Conservation (phyloP, 2,113 vertebrate genomes). For the Nycticryphes semicollaris region DNA sequence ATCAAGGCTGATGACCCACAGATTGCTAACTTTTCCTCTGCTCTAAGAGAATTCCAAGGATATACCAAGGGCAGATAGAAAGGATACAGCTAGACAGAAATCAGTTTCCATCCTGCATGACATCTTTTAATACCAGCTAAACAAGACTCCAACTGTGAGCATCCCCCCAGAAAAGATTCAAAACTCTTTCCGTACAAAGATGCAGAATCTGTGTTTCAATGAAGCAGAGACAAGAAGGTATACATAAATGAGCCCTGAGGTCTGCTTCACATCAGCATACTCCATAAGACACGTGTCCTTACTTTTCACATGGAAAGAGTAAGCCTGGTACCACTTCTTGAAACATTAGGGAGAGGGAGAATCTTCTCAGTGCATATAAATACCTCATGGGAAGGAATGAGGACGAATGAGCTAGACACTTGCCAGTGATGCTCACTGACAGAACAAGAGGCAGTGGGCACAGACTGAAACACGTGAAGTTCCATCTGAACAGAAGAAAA, state of each 20-base stretch:
- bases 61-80: not conserved
- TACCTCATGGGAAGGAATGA: not conserved
- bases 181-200: not conserved
- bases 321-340: not conserved
- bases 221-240: not conserved
- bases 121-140: not conserved
- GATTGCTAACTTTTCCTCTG: not conserved
- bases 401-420: not conserved
- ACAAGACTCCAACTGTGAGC: not conserved
- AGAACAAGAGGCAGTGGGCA: not conserved
- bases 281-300: not conserved
- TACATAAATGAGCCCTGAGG: not conserved
- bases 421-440: not conserved
- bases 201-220: not conserved
- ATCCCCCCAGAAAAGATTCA: not conserved
- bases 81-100: not conserved
- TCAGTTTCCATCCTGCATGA: not conserved
- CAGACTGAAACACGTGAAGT: not conserved
- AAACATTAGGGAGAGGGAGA: not conserved
- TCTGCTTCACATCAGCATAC: not conserved
- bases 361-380: not conserved
- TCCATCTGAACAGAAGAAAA: not conserved
- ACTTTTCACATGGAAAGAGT: not conserved
- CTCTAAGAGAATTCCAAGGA: not conserved
- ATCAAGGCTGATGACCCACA: not conserved